phyloP scores from a whole-genome alignment of 2,888 invertebrate species.

The Steromphala cineraria region DNA sequence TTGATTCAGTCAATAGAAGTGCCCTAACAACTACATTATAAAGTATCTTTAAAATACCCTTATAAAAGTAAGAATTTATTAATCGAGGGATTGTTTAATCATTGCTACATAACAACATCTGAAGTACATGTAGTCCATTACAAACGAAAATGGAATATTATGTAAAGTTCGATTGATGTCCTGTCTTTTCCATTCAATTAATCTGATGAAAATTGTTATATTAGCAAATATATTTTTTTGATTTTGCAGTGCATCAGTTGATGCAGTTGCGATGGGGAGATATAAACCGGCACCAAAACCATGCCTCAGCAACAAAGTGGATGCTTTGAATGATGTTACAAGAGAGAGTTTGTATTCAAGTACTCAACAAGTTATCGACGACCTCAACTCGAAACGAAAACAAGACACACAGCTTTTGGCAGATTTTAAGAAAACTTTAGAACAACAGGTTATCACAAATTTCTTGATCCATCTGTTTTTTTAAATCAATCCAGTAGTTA shows the following conservation, averaged over 20 bases:
- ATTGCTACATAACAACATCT: no score
- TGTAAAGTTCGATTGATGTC: no score
- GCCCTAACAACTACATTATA: no score
- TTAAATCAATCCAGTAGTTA: neutral
- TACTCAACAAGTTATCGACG: slow-evolving; percentile 58
- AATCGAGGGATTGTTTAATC: no score
- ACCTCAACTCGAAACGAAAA: slow-evolving; percentile 60
- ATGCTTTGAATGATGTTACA: neutral
- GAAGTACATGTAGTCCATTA: no score
- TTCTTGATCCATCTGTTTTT: neutral
- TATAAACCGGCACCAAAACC: neutral
- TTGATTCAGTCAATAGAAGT: no score
- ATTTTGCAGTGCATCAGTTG: neutral
- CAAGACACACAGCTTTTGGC: slow-evolving; percentile 56
- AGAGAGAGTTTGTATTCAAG: slow-evolving; percentile 19
- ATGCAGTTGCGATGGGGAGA: neutral
- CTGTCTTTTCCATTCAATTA: no score
- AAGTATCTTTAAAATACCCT: no score
- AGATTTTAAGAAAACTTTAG: slow-evolving; percentile 53
- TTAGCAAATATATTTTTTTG: neutral
- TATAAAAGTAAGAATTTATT: no score
- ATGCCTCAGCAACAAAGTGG: neutral
- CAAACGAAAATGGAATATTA: no score
- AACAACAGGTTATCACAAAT: slow-evolving; percentile 43
- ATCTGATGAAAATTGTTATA: no score